Conservation (phyloP, 1,140 invertebrate species). For the Monomorium pharaonis region DNA sequence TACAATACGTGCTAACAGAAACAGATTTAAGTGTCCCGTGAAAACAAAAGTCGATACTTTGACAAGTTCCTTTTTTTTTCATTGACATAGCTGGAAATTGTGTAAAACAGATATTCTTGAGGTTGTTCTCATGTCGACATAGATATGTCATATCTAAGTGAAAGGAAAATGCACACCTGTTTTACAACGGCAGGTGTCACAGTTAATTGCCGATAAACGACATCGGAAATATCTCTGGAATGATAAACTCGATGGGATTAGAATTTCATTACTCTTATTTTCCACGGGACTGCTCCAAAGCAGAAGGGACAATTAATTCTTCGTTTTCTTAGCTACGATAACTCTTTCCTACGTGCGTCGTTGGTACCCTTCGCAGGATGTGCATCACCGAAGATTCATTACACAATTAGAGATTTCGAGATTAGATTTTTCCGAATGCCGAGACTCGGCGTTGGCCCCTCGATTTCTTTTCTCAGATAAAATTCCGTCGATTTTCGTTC, state of each 20-base stretch:
- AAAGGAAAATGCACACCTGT: neutral
- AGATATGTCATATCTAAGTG: neutral
- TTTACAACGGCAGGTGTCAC: neutral
- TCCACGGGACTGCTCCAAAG: neutral
- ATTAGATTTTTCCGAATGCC: too few relatives aligned
- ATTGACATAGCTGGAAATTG: neutral
- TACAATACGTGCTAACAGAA: neutral
- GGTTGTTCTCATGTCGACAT: too few relatives aligned
- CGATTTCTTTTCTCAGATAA: neutral
- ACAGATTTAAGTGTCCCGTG: slow-evolving; percentile 18
- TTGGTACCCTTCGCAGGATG: neutral
- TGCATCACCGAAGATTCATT: slow-evolving; percentile 42
- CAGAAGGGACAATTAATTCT: slow-evolving; percentile 49
- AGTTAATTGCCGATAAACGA: slow-evolving; percentile 1
- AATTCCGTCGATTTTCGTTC: neutral
- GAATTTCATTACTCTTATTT: slow-evolving; percentile 33
- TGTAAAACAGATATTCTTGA: neutral
- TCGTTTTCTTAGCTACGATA: slow-evolving; percentile 23
- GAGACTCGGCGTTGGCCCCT: slow-evolving; percentile 1
- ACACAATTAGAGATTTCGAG: slow-evolving; percentile 45
- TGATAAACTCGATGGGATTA: slow-evolving; percentile 16
- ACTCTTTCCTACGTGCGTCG: slow-evolving; percentile 41
- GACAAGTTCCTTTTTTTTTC: neutral
- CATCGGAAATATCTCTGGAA: neutral
- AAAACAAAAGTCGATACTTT: neutral